Percentiles rank a stretch among this genome's conserved stretches.
phyloP scores from a whole-genome alignment of 2,797 vertebrate species.

The Sarcoramphus papa region DNA sequence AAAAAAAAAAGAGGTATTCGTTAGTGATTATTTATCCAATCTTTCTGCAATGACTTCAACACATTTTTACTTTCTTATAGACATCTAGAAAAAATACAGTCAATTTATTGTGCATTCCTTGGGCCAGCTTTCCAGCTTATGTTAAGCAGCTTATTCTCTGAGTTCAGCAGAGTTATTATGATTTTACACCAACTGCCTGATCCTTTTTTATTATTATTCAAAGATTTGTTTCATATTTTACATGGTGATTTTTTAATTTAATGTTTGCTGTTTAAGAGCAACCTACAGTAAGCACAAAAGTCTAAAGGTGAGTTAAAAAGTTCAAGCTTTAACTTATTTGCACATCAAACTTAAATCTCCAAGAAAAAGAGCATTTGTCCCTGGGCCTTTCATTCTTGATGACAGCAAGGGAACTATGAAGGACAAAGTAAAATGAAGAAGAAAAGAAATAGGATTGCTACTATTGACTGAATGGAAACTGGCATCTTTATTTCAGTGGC shows the following conservation, averaged over 20 bases:
- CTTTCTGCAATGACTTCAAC: background rate
- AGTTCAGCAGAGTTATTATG: background rate
- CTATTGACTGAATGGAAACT: conserved; percentile 2
- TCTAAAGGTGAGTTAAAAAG: background rate
- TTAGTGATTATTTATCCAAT: background rate
- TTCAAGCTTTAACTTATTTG: background rate
- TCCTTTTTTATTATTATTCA: background rate
- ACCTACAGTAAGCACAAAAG: background rate
- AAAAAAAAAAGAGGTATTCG: background rate
- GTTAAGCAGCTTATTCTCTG: background rate
- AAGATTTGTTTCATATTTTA: background rate
- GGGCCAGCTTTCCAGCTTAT: background rate
- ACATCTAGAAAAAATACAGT: background rate
- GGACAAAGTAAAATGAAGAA: conserved; percentile 21
- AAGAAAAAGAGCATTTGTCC: conserved; percentile 1
- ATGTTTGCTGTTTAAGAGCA: background rate
- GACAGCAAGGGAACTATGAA: conserved; percentile 29
- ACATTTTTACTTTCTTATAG: background rate
- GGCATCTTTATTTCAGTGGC: conserved; percentile 47
- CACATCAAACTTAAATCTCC: background rate
- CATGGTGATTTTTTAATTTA: background rate
- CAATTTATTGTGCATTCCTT: background rate
- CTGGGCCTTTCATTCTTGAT: background rate
- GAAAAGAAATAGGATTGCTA: background rate
- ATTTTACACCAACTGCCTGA: background rate